phyloP scores from a whole-genome alignment of 1,140 invertebrate species.

The Pseudomyrmex pallidus region DNA sequence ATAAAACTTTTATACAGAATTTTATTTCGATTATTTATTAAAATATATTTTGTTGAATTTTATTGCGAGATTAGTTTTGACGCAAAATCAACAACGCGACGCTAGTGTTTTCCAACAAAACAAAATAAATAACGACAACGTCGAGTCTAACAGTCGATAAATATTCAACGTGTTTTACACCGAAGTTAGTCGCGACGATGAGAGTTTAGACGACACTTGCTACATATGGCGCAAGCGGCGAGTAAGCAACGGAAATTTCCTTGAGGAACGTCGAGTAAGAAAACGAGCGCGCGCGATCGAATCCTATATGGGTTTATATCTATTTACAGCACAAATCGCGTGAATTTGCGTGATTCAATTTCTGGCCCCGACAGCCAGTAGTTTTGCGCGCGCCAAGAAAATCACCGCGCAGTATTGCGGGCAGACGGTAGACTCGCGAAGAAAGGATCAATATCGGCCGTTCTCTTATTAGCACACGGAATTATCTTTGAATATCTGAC shows the following conservation, averaged over 20 bases:
- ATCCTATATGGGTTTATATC: conserved; percentile 12
- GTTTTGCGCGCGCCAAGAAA: conserved; percentile 28
- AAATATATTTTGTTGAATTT: too few relatives aligned
- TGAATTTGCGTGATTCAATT: conserved; percentile 47
- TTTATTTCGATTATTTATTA: too few relatives aligned
- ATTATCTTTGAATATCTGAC: conserved; percentile 24
- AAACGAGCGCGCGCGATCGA: conserved; percentile 13
- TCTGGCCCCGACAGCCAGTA: conserved; percentile 34
- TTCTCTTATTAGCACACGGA: conserved; percentile 10
- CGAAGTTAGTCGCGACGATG: too few relatives aligned
- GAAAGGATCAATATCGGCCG: conserved; percentile 45
- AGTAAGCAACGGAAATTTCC: conserved; percentile 36
- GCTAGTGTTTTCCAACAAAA: too few relatives aligned
- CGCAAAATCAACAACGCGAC: too few relatives aligned
- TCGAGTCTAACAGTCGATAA: neutral
- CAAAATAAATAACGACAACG: too few relatives aligned
- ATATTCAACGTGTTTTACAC: neutral
- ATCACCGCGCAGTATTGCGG: neutral
- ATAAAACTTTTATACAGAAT: too few relatives aligned
- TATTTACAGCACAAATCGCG: conserved; percentile 22
- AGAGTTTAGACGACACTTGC: too few relatives aligned
- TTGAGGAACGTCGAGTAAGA: neutral
- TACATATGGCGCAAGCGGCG: neutral
- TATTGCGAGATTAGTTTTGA: too few relatives aligned
- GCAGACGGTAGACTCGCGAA: neutral